Evolutionary conservation across 2,113 vertebrate genomes (phyloP), one percentile per base, ranked within the genome.

Genomic region (Oceanodroma tethys): DNA sequence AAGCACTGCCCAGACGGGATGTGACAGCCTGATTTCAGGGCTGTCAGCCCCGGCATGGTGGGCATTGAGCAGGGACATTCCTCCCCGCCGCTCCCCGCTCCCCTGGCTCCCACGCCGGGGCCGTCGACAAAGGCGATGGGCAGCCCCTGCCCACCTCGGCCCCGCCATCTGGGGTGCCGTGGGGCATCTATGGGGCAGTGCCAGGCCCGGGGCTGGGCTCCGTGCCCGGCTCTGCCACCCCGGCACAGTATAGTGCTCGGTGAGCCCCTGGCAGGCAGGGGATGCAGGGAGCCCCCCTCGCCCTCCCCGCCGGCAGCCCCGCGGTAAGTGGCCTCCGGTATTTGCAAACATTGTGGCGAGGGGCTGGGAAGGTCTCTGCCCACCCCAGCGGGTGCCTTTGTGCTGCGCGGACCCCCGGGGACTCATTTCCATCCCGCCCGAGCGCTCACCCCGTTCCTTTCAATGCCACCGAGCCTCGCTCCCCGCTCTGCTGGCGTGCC

Each of bases 21-120:
- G 95, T 97, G 97, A 97, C 97, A 97, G 88, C 93, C 88, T 48
- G 81, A 97, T 97, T 97, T 97, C 96, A 97, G 96, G 97, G 91
- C 94, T 97, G 97, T 98, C 97, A 97, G 76, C 92, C 92, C 80
- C 89, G 7, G 83, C 93, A 63, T 38, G 88, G 96, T 95, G 95
- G 93, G 97, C 90, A 96, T 94, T 97, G 90, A 98, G 93, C 10
- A 1, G 74, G 90, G 29, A 94, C 96, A 97, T 97, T 98, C 97
- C 94, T 96, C 56, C 92, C 23, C 3, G 2, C 11, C 10, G 27
- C 84, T 81, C 86, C 72, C 81, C 3, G 74, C 94, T 97, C 78
- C 96, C 97, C 93, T 75, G 96, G 95, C 81, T 98, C 71, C 97
- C 10, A 7, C 6, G 7, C 55, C 5, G 3, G 32, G 32, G 78